phyloP scores from a whole-genome alignment of 1,140 invertebrate genomes.

The Bombus confusus region DNA sequence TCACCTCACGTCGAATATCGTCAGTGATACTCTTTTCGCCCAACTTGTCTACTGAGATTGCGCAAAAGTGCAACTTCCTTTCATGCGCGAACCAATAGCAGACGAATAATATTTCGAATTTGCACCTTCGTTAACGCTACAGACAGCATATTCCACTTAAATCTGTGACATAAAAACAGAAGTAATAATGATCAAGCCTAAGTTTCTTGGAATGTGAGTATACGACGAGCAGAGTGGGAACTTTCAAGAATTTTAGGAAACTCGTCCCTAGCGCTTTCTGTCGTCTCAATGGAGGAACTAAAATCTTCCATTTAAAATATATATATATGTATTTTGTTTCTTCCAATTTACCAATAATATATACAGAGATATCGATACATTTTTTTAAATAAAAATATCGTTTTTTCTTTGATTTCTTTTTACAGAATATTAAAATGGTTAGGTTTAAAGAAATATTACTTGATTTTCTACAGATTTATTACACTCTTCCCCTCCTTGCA shows the following conservation, averaged over 20 bases:
- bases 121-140: slow-evolving; percentile 45
- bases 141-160: slow-evolving; percentile 4
- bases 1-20: slow-evolving; percentile 5
- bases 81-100: no score
- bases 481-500: neutral
- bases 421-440: neutral
- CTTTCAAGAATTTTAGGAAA: neutral
- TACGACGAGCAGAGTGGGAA: neutral
- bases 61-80: neutral
- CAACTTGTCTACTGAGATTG: neutral
- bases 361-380: neutral
- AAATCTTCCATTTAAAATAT: neutral
- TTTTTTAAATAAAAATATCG: neutral
- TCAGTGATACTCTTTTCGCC: neutral
- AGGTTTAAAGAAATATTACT: slow-evolving; percentile 27
- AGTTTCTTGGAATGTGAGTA: neutral
- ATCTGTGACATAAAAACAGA: slow-evolving; percentile 32
- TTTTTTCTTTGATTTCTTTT: no score
- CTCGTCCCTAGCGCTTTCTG: neutral
- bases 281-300: neutral
- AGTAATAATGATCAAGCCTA: neutral
- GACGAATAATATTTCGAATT: neutral
- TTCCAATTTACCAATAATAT: neutral
- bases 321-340: neutral
- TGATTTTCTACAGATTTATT: slow-evolving; percentile 36